Evolutionary conservation across 2,113 vertebrate species (phyloP).

Genomic region (Daboia siamensis): DNA sequence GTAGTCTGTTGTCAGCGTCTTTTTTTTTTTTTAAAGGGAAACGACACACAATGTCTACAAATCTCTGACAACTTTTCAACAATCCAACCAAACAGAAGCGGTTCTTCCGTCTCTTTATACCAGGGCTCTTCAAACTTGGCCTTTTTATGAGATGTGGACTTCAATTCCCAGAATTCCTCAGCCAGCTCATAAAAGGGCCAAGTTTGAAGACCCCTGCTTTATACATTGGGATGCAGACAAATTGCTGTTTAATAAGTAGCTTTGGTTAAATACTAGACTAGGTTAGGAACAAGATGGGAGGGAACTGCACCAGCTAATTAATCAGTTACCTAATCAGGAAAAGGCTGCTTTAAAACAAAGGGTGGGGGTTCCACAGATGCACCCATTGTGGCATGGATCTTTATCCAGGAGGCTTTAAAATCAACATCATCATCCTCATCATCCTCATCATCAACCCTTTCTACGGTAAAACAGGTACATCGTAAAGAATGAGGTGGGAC

Average conservation of each 20-base stretch:
- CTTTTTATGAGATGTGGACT: too few relatives aligned
- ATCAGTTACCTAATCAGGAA: constrained; percentile 15
- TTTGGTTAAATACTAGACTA: not conserved
- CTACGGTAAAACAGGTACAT: not conserved
- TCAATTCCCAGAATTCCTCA: too few relatives aligned
- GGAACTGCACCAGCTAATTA: not conserved
- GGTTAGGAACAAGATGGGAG: not conserved
- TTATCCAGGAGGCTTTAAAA: not conserved
- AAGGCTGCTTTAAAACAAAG: not conserved
- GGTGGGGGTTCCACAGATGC: not conserved
- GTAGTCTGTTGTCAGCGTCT: not conserved
- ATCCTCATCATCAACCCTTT: too few relatives aligned
- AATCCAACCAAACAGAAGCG: not conserved
- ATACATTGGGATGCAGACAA: not conserved
- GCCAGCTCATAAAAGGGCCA: too few relatives aligned
- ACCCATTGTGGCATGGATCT: not conserved
- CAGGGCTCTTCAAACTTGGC: too few relatives aligned
- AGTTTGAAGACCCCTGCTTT: too few relatives aligned
- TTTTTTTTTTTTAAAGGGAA: not conserved
- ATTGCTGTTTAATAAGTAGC: not conserved
- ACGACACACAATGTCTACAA: not conserved
- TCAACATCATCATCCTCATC: too few relatives aligned
- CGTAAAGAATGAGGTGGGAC: not conserved
- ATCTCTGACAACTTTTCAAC: not conserved
- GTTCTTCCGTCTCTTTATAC: not conserved